These are phyloP conservation scores for Fulmarus glacialis DNA, from an alignment of 2,113 vertebrate genomes.

Conservation along the genomic window DNA sequence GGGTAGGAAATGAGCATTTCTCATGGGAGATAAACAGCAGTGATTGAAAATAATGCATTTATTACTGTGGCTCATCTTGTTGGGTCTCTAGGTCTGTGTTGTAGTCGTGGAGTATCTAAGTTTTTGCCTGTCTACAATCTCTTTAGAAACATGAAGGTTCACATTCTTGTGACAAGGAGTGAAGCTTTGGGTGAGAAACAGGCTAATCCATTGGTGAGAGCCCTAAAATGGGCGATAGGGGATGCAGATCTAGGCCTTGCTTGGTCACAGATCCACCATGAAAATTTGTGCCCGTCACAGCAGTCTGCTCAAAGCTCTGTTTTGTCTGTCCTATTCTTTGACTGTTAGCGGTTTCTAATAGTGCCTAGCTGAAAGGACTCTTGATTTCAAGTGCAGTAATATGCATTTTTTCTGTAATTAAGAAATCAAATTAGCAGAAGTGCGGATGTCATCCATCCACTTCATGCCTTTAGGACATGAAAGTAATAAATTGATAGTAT, in stretches of 20 bases:
- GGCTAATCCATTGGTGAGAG: background rate
- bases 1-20: background rate
- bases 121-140: background rate
- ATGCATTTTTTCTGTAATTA: slow-evolving; percentile 50
- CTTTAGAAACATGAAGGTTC: background rate
- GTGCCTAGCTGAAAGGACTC: background rate
- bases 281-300: background rate
- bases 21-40: background rate
- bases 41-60: background rate
- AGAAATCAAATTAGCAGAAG: slow-evolving; percentile 46
- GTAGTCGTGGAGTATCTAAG: background rate
- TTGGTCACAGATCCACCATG: background rate
- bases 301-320: background rate
- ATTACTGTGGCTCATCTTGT: background rate
- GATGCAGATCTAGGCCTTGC: background rate
- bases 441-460: background rate
- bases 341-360: background rate
- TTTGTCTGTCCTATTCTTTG: background rate
- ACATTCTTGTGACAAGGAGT: background rate
- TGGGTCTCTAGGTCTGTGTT: background rate
- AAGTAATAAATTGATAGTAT: background rate
- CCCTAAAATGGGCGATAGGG: background rate
- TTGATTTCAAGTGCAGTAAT: background rate
- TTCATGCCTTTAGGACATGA: slow-evolving; percentile 37
- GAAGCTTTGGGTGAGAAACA: background rate